A percentile compares a stretch with the other conserved stretches of the same genome.
These are phyloP conservation scores for Todus mexicanus DNA, from an alignment of 2,797 vertebrate species.

Conservation along the genomic window DNA sequence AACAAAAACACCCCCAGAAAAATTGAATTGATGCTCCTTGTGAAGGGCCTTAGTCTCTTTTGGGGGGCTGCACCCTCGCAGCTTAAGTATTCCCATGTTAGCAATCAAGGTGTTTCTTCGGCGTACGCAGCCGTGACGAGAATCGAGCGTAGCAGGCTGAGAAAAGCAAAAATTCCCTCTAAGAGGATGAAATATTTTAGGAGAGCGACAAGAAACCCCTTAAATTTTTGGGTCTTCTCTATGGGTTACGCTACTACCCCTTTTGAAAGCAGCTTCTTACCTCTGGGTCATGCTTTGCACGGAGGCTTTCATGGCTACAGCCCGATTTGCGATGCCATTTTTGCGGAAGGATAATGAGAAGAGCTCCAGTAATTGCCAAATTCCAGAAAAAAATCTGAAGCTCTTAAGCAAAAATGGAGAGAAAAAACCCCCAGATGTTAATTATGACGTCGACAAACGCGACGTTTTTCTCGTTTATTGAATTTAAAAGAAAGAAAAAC, in stretches of 20 bases:
- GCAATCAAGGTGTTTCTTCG: background rate
- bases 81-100: background rate
- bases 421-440: background rate
- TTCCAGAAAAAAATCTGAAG: background rate
- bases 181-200: background rate
- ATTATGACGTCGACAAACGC: background rate
- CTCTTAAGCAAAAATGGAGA: slow-evolving; percentile 17
- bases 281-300: slow-evolving; percentile 45
- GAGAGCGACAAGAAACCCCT: background rate
- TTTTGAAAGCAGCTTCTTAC: slow-evolving; percentile 63
- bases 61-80: background rate
- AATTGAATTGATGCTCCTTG: background rate
- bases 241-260: slow-evolving; percentile 1
- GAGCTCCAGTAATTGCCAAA: background rate
- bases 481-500: background rate
- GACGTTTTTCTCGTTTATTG: background rate
- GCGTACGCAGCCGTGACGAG: background rate
- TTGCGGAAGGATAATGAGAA: slow-evolving; percentile 28
- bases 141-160: background rate
- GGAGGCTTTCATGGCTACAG: slow-evolving; percentile 71
- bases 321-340: slow-evolving; percentile 6
- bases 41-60: background rate
- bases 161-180: background rate
- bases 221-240: slow-evolving; percentile 35
- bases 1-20: background rate